Evolutionary conservation across 2,888 invertebrate genomes (phyloP), one percentile per base, ranked within the genome.

Genomic region (Tetheella fluctuosa): DNA sequence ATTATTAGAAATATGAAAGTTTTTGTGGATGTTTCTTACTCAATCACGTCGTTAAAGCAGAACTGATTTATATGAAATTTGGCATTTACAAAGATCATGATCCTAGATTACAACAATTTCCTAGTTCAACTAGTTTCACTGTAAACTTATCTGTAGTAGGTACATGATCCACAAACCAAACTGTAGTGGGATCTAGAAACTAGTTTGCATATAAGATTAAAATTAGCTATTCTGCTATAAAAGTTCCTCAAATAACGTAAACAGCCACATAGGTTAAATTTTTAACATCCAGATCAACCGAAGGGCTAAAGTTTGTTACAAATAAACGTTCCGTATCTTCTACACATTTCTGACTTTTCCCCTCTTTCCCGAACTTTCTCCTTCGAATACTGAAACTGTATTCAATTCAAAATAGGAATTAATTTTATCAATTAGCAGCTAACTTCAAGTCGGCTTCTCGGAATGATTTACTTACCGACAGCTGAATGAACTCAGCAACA

Each of bases 341-440:
- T 13, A 34, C 34, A 34, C 34, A 34, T 34, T 34, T 34, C 34
- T 13, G 34, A 34, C 34, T n/a, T 48, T 48, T 48, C 48, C 48
- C 48, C 48, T 48, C n/a, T 20, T 20, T 20, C 48, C 8, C 17
- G 5, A 48, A 48, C 48, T 48, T 48, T 48, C 48, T 15, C 48
- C 15, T 48, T 17, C 48, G 20, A 42, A 42, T 42, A 42, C 42
- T 5, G 17, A 48, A 48, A 42, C 42, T 42, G 42, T 48, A 48
- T 48, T 48, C 48, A 48, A 55, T 55, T 55, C 55, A 55, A 55
- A 55, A 55, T 55, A 55, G 20, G 12, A 55, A 34, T 34, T 30
- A 55, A 55, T 55, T 30, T 55, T 55, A 54, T 54, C 54, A 55
- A 55, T 55, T 55, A 55, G 55, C 55, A 30, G 30, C 28, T n/a